Evolutionary conservation across 2,888 invertebrate species (phyloP).

Genomic region (Timandra comae): DNA sequence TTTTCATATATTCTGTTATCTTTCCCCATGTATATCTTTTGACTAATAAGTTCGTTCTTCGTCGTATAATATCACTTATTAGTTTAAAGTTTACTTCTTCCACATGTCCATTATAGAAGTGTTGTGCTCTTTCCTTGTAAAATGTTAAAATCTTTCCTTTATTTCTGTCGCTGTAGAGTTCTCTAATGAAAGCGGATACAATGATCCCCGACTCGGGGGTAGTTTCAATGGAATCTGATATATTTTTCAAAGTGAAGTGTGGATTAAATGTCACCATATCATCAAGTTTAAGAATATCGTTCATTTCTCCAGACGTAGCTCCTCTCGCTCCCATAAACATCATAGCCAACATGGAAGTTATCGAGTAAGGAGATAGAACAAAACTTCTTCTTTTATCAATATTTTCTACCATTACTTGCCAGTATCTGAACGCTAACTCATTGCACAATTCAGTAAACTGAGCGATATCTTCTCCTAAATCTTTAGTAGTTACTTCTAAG

Average conservation of each 20-base stretch:
- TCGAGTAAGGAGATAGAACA: conserved; percentile 89
- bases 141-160: conserved; percentile 89
- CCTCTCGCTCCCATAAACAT: conserved; percentile 92
- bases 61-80: conserved; percentile 87
- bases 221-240: conserved; percentile 86
- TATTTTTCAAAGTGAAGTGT: conserved; percentile 89
- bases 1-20: conserved; percentile 85
- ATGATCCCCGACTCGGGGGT: conserved; percentile 83
- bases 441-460: conserved; percentile 88
- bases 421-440: conserved; percentile 89
- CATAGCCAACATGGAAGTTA: conserved; percentile 92
- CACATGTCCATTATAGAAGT: conserved; percentile 91
- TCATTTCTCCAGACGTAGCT: conserved; percentile 93
- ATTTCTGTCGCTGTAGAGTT: conserved; percentile 87
- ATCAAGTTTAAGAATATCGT: conserved; percentile 88
- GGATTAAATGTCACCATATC: conserved; percentile 94
- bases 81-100: conserved; percentile 90
- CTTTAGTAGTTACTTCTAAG: conserved; percentile 84
- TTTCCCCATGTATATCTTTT: conserved; percentile 87
- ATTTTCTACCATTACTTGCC: conserved; percentile 83
- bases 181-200: conserved; percentile 87
- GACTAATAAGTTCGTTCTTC: conserved; percentile 87
- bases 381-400: conserved; percentile 86
- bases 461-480: conserved; percentile 84
- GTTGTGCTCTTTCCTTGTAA: conserved; percentile 91